A percentile compares a stretch with the other conserved stretches of the same genome.
These are phyloP conservation scores for Cotesia chilonis DNA, from an alignment of 1,140 invertebrate genomes.

Conservation along the genomic window DNA sequence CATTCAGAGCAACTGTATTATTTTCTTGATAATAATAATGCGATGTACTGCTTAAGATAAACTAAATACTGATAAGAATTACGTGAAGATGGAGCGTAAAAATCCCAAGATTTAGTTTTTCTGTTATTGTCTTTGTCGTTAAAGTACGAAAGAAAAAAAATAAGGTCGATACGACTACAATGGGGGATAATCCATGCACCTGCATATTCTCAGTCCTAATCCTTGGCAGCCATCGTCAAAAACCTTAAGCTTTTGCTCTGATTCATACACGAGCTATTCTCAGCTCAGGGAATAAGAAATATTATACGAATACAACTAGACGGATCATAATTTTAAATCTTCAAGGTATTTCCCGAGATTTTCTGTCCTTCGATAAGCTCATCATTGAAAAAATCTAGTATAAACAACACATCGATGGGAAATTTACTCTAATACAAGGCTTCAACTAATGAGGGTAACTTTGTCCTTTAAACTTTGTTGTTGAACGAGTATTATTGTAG, in stretches of 20 bases:
- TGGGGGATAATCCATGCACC: conserved; percentile 29
- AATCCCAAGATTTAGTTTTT: neutral
- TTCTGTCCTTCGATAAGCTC: too few relatives aligned
- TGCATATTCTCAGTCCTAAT: conserved; percentile 24
- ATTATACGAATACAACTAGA: neutral
- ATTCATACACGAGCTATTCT: conserved; percentile 4
- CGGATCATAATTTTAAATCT: neutral
- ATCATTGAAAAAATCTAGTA: too few relatives aligned
- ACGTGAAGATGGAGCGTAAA: conserved; percentile 24
- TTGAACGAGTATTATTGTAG: too few relatives aligned
- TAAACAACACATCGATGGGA: conserved; percentile 13
- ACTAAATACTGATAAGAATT: conserved; percentile 14
- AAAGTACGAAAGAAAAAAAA: neutral
- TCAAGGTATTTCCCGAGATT: neutral
- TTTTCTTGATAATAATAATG: too few relatives aligned
- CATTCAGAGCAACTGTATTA: too few relatives aligned
- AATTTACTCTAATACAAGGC: conserved; percentile 46
- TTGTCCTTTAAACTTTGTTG: neutral
- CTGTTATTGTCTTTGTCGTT: neutral
- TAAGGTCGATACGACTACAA: conserved; percentile 1
- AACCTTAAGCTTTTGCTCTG: conserved; percentile 26
- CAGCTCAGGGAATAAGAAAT: too few relatives aligned
- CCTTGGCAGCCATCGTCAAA: neutral
- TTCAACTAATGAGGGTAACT: conserved; percentile 51
- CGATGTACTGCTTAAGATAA: conserved; percentile 4